Evolutionary conservation across 2,888 invertebrate genomes (phyloP), one percentile per base, ranked within the genome.

Genomic region (Tenthredo amoena): DNA sequence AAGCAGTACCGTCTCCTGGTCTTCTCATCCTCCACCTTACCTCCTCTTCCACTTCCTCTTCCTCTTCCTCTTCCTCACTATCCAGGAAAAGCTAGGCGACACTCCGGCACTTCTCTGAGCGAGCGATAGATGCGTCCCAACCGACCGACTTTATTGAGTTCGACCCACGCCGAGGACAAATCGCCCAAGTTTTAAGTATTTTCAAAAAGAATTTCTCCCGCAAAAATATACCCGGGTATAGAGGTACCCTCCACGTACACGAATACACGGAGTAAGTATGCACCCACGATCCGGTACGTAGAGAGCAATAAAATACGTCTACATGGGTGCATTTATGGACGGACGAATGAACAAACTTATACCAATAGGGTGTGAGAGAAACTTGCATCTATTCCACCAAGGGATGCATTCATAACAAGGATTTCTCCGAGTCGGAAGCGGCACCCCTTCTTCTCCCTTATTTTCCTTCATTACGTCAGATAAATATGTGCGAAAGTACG

Each of bases 121-220:
- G 72, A 74, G 79, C 84, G 86, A 86, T 85, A 84, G 85, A 87
- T 81, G 72, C 74, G 86, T 87, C 82, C 62, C 85, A 71, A 62
- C 85, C 68, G 76, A 71, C 84, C 86, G 85, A 68, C 65, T 88
- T 87, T 86, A 88, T 88, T 85, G 90, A 90, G 87, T 89, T 89
- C 86, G 90, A 90, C 87, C 89, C 87, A 88, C 87, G 62, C 85
- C 86, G 85, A 88, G 90, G 90, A 91, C 90, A 89, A 91, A 91
- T 92, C 89, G 90, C 87, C 89, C 85, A 92, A 92, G 89, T 92
- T 92, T 91, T 88, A 90, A 91, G 91, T 92, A 91, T 91, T 92
- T 77, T 90, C 89, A 87, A 91, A 89, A 90, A 89, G 90, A 90
- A 89, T 89, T 87, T 86, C 89, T 90, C 89, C 89, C 87, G 87